phyloP scores from a whole-genome alignment of 1,140 invertebrate species.

The Druon quercuslanigerum region DNA sequence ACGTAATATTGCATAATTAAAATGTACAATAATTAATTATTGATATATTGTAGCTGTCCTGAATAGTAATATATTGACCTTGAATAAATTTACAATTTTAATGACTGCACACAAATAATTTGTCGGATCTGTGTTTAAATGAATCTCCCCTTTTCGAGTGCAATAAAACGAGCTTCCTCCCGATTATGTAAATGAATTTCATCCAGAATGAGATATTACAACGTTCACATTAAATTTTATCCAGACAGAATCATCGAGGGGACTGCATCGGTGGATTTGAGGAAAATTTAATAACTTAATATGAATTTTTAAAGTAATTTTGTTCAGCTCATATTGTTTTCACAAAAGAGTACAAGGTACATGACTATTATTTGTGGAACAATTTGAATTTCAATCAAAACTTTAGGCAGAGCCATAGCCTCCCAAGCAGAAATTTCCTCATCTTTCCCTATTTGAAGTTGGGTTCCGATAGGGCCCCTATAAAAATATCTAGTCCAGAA shows the following conservation, averaged over 20 bases:
- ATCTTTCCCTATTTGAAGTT: no score
- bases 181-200: slow-evolving; percentile 24
- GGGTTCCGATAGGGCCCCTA: no score
- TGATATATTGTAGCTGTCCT: neutral
- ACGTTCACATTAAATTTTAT: slow-evolving; percentile 27
- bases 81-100: neutral
- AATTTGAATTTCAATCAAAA: no score
- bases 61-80: neutral
- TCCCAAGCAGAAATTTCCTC: no score
- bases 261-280: no score
- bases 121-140: neutral
- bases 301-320: no score
- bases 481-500: no score
- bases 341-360: no score
- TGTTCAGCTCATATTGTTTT: no score
- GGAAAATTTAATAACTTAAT: no score
- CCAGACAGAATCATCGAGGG: neutral
- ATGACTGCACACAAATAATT: slow-evolving; percentile 2
- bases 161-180: slow-evolving; percentile 22
- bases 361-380: no score
- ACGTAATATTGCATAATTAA: neutral
- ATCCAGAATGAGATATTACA: slow-evolving; percentile 29
- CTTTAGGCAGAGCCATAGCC: no score
- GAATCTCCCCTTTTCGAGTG: neutral
- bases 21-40: neutral